phyloP scores from a whole-genome alignment of 2,888 invertebrate genomes.

The Lasioglossum oenotherae region DNA sequence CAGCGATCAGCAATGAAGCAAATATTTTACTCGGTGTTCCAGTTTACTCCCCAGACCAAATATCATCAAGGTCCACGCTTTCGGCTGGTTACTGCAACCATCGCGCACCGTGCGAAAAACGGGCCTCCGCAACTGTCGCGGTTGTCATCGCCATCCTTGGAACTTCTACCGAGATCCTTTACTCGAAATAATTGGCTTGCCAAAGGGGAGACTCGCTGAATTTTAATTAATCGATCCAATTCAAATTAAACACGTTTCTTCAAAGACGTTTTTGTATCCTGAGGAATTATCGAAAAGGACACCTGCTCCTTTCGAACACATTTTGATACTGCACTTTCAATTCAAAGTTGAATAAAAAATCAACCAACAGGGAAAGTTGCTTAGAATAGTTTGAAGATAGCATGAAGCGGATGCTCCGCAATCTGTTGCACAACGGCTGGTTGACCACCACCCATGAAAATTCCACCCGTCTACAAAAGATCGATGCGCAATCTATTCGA shows the following conservation, averaged over 20 bases:
- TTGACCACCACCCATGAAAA: neutral
- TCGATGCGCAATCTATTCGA: neutral
- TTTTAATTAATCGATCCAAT: neutral
- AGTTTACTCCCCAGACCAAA: neutral
- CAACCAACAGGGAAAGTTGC: too few relatives aligned
- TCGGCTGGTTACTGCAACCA: neutral
- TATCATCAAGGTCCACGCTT: neutral
- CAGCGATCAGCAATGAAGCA: neutral
- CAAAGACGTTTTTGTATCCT: too few relatives aligned
- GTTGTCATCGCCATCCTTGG: neutral
- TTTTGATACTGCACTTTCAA: too few relatives aligned
- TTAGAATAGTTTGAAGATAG: too few relatives aligned
- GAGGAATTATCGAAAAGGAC: too few relatives aligned
- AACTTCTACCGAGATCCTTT: neutral
- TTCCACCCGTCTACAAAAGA: neutral
- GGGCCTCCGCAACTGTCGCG: neutral
- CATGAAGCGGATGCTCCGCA: neutral
- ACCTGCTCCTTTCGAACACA: too few relatives aligned
- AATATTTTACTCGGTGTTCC: neutral
- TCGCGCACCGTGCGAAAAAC: neutral
- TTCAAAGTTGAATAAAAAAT: too few relatives aligned
- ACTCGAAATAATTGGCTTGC: neutral
- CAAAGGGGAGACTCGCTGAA: neutral
- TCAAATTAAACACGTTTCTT: too few relatives aligned
- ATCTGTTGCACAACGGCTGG: neutral